phyloP scores from a whole-genome alignment of 2,113 vertebrate genomes.

The Thamnophis sirtalis region DNA sequence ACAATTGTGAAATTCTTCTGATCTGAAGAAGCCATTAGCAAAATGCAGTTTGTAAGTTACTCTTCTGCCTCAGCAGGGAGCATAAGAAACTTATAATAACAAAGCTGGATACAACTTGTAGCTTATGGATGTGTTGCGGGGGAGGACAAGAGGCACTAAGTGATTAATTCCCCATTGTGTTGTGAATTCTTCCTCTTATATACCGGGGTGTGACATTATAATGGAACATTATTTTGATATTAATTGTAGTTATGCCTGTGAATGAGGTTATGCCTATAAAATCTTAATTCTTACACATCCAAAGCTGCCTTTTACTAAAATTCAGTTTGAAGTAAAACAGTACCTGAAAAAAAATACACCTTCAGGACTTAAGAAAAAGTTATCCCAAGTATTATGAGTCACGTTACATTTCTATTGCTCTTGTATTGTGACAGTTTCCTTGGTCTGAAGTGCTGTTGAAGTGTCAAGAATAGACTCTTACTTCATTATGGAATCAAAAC shows the following conservation, averaged over 20 bases:
- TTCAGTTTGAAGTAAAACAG: neutral
- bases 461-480: neutral
- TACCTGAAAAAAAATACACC: neutral
- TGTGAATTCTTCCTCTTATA: neutral
- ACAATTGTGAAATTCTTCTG: neutral
- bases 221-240: neutral
- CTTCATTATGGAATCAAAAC: neutral
- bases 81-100: neutral
- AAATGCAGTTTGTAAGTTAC: neutral
- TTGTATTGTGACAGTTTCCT: neutral
- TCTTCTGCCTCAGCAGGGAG: neutral
- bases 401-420: neutral
- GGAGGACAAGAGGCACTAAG: neutral
- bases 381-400: neutral
- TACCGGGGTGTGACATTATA: neutral
- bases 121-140: neutral
- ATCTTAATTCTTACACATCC: neutral
- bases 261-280: neutral
- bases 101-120: neutral
- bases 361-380: neutral
- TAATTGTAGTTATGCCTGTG: neutral
- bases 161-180: neutral
- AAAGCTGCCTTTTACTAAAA: neutral
- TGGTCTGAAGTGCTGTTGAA: neutral
- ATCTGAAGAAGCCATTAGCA: neutral